Evolutionary conservation across 2,888 invertebrate species (phyloP).

Genomic region (Megamerina dolium): DNA sequence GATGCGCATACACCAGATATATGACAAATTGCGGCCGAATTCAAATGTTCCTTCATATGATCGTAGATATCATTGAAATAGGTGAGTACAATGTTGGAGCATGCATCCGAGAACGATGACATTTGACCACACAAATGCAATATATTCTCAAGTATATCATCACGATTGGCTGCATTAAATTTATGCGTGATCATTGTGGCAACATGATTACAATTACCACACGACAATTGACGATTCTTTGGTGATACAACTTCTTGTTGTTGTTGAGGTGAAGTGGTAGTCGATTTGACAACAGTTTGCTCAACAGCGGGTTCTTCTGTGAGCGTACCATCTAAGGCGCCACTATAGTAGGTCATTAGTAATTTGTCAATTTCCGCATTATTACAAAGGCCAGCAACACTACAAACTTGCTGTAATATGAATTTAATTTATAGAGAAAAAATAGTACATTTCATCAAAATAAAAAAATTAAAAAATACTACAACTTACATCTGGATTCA

Average conservation of each 20-base stretch:
- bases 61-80: constrained; percentile 68
- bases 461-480: background rate
- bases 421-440: background rate
- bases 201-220: constrained; percentile 42
- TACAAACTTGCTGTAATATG: constrained; percentile 61
- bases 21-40: constrained; percentile 64
- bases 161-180: constrained; percentile 39
- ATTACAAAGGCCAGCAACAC: constrained; percentile 83
- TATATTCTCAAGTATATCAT: constrained; percentile 43
- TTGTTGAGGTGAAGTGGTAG: no score
- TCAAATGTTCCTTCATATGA: constrained; percentile 58
- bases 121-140: constrained; percentile 61
- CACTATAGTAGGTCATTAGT: constrained; percentile 44
- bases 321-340: constrained; percentile 28
- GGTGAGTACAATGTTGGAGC: constrained; percentile 65
- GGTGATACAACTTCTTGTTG: background rate
- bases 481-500: constrained; percentile 68
- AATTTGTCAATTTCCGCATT: constrained; percentile 64
- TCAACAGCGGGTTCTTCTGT: constrained; percentile 17
- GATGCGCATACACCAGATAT: constrained; percentile 68
- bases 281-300: background rate
- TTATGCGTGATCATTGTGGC: constrained; percentile 37
- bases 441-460: background rate
- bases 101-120: constrained; percentile 72
- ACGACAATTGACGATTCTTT: constrained; percentile 26